Evolutionary conservation across 2,797 vertebrate species (phyloP).

Genomic region (Notoglanidium macrostoma): DNA sequence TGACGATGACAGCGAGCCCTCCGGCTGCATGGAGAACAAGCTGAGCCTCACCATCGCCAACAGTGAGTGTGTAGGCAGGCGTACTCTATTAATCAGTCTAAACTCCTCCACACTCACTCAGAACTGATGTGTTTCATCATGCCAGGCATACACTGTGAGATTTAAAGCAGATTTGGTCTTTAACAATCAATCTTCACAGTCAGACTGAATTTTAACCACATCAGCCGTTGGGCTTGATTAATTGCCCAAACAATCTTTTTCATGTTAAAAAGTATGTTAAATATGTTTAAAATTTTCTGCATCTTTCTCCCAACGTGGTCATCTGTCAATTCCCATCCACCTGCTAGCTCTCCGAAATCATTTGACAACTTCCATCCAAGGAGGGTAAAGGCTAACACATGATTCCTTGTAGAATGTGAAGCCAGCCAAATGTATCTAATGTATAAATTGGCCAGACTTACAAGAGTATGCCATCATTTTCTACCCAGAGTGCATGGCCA

Average conservation of each 20-base stretch:
- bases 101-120: background rate
- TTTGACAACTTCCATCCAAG: background rate
- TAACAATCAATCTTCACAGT: background rate
- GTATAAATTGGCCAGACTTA: background rate
- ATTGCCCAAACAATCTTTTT: background rate
- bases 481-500: background rate
- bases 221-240: background rate
- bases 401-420: background rate
- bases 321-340: background rate
- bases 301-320: background rate
- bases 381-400: background rate
- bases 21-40: slow-evolving; percentile 82
- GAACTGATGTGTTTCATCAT: background rate
- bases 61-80: slow-evolving; percentile 78
- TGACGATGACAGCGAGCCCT: slow-evolving; percentile 79
- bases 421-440: background rate
- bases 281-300: background rate
- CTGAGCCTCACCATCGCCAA: slow-evolving; percentile 79
- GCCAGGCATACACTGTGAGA: background rate
- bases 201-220: background rate
- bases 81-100: background rate
- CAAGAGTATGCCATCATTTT: background rate
- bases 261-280: background rate
- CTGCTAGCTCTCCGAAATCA: background rate
- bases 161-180: slow-evolving; percentile 4